Conservation (phyloP, 2,888 invertebrate genomes). For the Catotricha subobsoleta region DNA sequence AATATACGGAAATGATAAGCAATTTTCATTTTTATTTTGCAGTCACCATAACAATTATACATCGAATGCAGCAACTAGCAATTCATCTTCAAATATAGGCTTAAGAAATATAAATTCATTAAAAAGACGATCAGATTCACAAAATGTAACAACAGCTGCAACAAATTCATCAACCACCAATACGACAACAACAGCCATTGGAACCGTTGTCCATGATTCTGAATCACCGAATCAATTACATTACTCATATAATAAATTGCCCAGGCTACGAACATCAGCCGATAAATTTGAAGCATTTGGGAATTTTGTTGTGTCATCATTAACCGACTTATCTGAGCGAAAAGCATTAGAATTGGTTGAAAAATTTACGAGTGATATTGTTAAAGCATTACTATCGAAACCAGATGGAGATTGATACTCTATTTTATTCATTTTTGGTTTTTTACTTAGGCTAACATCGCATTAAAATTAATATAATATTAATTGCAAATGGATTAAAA, state of each 20-base stretch:
- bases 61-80: too few species aligned
- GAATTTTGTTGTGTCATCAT: conserved; percentile 23
- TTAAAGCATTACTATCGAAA: conserved; percentile 16
- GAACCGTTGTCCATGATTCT: conserved; percentile 1
- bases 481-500: too few species aligned
- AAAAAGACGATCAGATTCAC: too few species aligned
- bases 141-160: too few species aligned
- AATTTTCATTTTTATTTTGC: too few species aligned
- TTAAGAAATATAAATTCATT: too few species aligned
- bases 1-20: too few species aligned
- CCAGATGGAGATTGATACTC: not conserved
- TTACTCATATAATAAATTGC: not conserved
- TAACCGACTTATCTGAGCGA: conserved; percentile 22
- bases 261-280: not conserved
- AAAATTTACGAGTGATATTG: conserved; percentile 20
- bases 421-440: not conserved
- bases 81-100: too few species aligned
- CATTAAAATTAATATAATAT: too few species aligned
- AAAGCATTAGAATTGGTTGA: conserved; percentile 23
- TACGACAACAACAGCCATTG: not conserved
- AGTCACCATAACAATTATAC: too few species aligned
- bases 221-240: not conserved
- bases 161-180: not conserved
- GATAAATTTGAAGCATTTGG: conserved; percentile 25
- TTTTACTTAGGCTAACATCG: too few species aligned